Evolutionary conservation across 2,888 invertebrate genomes (phyloP).

Genomic region (Drosophila siamana): DNA sequence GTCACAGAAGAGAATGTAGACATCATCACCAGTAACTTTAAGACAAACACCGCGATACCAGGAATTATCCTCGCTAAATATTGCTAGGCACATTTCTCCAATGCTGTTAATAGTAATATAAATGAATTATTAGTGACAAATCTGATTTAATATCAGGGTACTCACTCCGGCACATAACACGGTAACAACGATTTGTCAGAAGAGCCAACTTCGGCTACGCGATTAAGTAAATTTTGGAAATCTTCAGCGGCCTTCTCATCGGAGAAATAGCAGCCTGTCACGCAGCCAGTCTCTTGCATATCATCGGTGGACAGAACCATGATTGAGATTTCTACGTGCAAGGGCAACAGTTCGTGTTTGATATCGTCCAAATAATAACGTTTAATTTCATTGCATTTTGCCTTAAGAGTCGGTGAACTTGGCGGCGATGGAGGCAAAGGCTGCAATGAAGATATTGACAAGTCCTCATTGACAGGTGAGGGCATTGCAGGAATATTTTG

Average conservation of each 20-base stretch:
- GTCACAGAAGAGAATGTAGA: conserved; percentile 47
- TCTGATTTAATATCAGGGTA: background rate
- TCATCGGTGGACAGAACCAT: conserved; percentile 21
- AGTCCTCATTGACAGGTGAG: no score
- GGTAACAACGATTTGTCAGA: conserved; percentile 2
- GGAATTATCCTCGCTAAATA: conserved; percentile 45
- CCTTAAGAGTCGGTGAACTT: background rate
- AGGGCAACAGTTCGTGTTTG: conserved; percentile 30
- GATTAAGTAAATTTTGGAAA: conserved; percentile 18
- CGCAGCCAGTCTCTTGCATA: conserved; percentile 36
- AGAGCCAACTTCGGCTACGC: conserved; percentile 15
- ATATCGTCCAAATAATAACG: conserved; percentile 46
- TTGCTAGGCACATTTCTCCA: conserved; percentile 55
- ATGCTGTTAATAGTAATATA: conserved; percentile 27
- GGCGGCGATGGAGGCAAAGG: conserved; percentile 52
- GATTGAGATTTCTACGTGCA: conserved; percentile 25
- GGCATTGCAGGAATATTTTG: background rate
- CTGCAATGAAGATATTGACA: background rate
- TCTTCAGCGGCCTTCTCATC: conserved; percentile 2
- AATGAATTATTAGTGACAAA: background rate
- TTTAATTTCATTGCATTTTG: conserved; percentile 1
- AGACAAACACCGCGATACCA: conserved; percentile 68
- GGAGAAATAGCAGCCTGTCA: conserved; percentile 44
- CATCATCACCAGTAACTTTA: conserved; percentile 7
- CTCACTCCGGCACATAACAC: conserved; percentile 54